phyloP scores from a whole-genome alignment of 2,797 vertebrate species.

The Etheostoma nigrum region DNA sequence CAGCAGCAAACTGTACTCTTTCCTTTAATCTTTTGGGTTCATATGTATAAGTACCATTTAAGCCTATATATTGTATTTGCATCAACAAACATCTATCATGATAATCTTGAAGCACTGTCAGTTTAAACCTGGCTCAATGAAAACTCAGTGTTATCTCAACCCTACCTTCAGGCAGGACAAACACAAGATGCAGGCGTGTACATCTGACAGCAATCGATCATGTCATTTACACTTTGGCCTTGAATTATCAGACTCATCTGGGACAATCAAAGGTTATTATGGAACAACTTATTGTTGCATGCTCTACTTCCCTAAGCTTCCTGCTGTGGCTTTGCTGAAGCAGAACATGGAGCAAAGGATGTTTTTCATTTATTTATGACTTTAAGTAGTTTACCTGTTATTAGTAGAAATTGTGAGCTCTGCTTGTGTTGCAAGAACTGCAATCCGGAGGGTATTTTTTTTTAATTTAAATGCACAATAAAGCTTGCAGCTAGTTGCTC shows the following conservation, averaged over 20 bases:
- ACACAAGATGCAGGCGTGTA: conserved; percentile 8
- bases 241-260: conserved; percentile 43
- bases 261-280: conserved; percentile 37
- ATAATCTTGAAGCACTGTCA: conserved; percentile 7
- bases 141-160: conserved; percentile 3
- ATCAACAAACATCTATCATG: conserved; percentile 16
- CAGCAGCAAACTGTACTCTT: neutral
- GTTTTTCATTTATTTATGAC: neutral
- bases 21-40: neutral
- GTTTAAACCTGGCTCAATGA: neutral
- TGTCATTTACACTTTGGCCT: conserved; percentile 46
- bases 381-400: neutral
- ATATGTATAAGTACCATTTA: conserved; percentile 14
- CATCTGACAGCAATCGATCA: conserved; percentile 47
- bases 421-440: neutral
- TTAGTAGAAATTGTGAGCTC: neutral
- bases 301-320: neutral
- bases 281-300: conserved; percentile 10
- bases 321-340: conserved; percentile 6
- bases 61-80: neutral
- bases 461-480: neutral
- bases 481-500: neutral
- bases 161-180: conserved; percentile 27
- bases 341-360: neutral
- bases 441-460: neutral